A percentile compares a stretch with the other conserved stretches of the same genome.
Conservation (phyloP, 2,113 vertebrate genomes). For the Pluvianellus socialis region DNA sequence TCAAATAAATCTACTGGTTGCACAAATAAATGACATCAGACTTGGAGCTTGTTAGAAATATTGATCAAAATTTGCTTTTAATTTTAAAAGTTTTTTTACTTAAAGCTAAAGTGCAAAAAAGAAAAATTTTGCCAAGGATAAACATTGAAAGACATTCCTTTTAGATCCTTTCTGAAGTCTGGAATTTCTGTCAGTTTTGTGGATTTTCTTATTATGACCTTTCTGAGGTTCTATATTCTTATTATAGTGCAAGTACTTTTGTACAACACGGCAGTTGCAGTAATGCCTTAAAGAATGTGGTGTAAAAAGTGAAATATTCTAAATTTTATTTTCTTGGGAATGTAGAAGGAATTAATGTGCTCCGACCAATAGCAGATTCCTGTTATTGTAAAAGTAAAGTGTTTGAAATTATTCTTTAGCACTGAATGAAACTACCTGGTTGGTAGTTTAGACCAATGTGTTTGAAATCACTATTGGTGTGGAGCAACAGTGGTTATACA, state of each 20-base stretch:
- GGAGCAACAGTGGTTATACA: background rate
- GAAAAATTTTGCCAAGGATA: background rate
- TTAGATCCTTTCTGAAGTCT: background rate
- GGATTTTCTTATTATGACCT: background rate
- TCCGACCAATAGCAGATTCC: background rate
- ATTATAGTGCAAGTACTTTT: background rate
- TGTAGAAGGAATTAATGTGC: background rate
- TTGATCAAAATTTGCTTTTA: background rate
- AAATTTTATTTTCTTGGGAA: background rate
- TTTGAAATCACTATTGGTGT: background rate
- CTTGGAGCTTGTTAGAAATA: background rate
- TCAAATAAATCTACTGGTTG: background rate
- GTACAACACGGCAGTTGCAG: background rate
- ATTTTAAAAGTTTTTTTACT: background rate
- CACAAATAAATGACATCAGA: background rate
- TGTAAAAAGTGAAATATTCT: background rate
- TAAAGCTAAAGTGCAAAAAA: background rate
- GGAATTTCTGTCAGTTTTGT: background rate
- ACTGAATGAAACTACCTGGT: background rate
- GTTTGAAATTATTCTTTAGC: background rate
- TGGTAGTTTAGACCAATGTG: background rate
- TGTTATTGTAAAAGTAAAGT: background rate
- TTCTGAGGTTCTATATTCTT: background rate
- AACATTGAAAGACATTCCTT: background rate
- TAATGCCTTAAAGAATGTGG: background rate